Conservation (phyloP, 2,113 vertebrate genomes). For the Callipepla squamata region DNA sequence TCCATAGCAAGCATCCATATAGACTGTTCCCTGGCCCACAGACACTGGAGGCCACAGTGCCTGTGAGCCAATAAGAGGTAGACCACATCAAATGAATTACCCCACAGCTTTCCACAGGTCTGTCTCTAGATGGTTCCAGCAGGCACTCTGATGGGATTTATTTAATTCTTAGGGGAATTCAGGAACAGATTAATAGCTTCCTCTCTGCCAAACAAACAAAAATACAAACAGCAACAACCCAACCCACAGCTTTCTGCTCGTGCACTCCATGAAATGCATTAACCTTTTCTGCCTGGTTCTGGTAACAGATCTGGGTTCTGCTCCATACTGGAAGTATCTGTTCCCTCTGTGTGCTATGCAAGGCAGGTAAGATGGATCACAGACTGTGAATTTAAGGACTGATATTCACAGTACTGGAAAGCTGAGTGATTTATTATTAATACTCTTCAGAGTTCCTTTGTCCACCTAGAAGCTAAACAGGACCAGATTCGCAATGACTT, state of each 20-base stretch:
- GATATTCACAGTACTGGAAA: neutral
- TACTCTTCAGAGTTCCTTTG: neutral
- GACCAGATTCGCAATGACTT: neutral
- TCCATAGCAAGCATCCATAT: neutral
- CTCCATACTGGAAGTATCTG: rapidly evolving
- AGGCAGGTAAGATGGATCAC: neutral
- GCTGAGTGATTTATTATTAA: neutral
- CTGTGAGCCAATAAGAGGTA: neutral
- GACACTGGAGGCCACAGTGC: neutral
- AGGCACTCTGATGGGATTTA: neutral
- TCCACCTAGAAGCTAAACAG: neutral
- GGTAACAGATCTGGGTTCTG: neutral
- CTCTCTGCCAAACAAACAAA: neutral
- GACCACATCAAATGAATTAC: neutral
- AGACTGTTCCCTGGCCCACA: rapidly evolving
- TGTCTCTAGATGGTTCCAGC: neutral
- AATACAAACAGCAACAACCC: too few species aligned
- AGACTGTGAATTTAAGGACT: neutral
- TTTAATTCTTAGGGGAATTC: neutral
- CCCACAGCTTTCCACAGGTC: neutral
- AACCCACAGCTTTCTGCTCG: neutral
- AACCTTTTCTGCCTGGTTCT: neutral
- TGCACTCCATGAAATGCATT: neutral
- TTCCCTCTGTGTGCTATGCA: neutral
- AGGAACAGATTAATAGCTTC: neutral